Percentiles rank a stretch among this genome's conserved stretches.
Evolutionary conservation across 37 sponge, comb jelly and placozoan genomes (phyloP).

Genomic region (Cladorhizidae sp.): DNA sequence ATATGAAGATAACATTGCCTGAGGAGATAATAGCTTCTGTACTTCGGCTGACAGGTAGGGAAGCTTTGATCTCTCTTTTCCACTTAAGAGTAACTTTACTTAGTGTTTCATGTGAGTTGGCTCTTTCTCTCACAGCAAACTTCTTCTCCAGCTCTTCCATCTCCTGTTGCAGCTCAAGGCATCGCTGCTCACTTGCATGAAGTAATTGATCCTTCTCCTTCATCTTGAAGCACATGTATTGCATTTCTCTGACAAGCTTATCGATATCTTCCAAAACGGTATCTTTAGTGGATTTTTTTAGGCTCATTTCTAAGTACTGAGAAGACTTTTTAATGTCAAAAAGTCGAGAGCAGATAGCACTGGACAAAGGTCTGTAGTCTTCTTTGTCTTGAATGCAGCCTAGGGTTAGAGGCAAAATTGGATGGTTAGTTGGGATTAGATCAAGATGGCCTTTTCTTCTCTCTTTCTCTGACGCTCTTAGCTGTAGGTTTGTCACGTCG

Average conservation of each 20-base stretch:
- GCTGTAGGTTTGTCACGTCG: background rate
- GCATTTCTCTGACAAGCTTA: background rate
- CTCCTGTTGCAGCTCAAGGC: background rate
- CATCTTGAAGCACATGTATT: background rate
- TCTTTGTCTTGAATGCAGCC: conserved; percentile 25
- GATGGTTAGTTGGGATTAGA: background rate
- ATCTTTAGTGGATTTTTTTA: background rate
- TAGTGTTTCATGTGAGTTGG: background rate
- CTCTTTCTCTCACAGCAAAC: background rate
- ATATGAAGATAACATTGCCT: conserved; percentile 1
- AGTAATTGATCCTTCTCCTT: background rate
- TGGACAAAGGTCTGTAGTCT: conserved; percentile 1
- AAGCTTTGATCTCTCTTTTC: background rate
- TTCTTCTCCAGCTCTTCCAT: background rate
- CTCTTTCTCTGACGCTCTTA: conserved; percentile 2
- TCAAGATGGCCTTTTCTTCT: conserved; percentile 5
- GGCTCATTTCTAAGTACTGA: background rate
- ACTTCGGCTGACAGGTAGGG: background rate
- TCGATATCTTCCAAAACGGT: background rate
- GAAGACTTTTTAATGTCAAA: background rate
- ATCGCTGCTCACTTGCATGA: background rate
- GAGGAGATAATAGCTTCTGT: background rate
- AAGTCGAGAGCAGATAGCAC: conserved; percentile 2
- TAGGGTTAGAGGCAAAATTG: background rate
- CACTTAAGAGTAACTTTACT: background rate